These are phyloP conservation scores for Melinaea marsaeus DNA, from an alignment of 2,888 invertebrate species.

Conservation along the genomic window DNA sequence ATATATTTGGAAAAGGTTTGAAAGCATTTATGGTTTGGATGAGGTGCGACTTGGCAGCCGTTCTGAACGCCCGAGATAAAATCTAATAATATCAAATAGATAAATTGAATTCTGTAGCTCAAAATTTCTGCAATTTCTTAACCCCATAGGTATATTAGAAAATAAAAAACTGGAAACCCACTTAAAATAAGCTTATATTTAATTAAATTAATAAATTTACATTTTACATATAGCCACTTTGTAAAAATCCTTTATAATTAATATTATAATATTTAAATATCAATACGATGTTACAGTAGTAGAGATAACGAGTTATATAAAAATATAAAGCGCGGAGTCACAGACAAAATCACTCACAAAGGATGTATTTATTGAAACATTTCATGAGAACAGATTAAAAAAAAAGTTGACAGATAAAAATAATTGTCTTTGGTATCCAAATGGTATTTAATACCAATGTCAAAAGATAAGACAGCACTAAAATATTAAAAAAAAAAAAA, in stretches of 20 bases:
- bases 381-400: background rate
- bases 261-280: constrained; percentile 38
- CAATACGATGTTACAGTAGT: constrained; percentile 45
- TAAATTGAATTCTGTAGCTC: too few species aligned
- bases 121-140: too few species aligned
- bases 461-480: constrained; percentile 8
- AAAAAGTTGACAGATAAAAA: background rate
- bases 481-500: constrained; percentile 13
- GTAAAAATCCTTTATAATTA: constrained; percentile 54
- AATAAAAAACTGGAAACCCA: constrained; percentile 52
- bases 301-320: constrained; percentile 51
- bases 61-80: too few species aligned
- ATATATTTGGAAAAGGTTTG: too few species aligned
- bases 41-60: too few species aligned
- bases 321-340: constrained; percentile 56
- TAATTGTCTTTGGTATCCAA: constrained; percentile 27
- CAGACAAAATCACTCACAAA: constrained; percentile 23
- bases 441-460: constrained; percentile 28
- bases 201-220: constrained; percentile 67
- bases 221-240: constrained; percentile 67
- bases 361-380: background rate
- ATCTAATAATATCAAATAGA: too few species aligned
- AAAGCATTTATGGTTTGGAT: too few species aligned
- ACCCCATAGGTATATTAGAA: too few species aligned
- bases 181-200: constrained; percentile 69